Evolutionary conservation across 2,797 vertebrate genomes (phyloP), one percentile per base, ranked within the genome.

Genomic region (Danio tinwini): DNA sequence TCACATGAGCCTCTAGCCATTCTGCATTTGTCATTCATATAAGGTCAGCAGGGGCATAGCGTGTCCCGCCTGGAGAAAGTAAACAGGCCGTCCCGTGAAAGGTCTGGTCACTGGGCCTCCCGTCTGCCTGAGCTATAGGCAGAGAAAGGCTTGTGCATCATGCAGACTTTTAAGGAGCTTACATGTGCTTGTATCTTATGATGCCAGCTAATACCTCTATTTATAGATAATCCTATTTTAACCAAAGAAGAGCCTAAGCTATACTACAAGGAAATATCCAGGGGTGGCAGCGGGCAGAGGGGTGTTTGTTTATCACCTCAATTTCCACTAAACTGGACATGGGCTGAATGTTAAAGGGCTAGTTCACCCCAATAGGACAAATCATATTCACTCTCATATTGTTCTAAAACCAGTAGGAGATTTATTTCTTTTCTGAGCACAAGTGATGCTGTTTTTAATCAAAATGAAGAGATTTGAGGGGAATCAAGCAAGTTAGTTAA

Each of bases 181-280:
- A 89, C 73, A 82, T 83, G 82, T 82, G 81, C 74, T 81, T 86
- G 85, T 86, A 77, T 88, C 84, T 87, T 90, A 91, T 91, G 87
- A 90, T 88, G 80, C 81, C 88, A 88, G 90, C 87, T 92, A 92
- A 92, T 88, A 70, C 89, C 86, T 82, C 90, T 94, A 93, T 93
- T 92, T 92, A 93, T 93, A 94, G 91, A 90, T 92, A 91, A 93
- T 92, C 91, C 91, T 88, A 88, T 89, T 90, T 87, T 91, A 90
- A 88, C 86, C 76, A 85, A 86, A 90, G 87, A 87, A 88, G 86
- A 92, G 86, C 86, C 78, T 81, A 77, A 64, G 65, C 62, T 83
- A 80, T 79, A 82, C 81, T 84, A 75, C 82, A 84, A 86, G 80
- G 86, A 87, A 82, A 80, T 74, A 82, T 71, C 63, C 55, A 11